phyloP scores from a whole-genome alignment of 2,113 vertebrate genomes.

The Lamprotornis superbus region DNA sequence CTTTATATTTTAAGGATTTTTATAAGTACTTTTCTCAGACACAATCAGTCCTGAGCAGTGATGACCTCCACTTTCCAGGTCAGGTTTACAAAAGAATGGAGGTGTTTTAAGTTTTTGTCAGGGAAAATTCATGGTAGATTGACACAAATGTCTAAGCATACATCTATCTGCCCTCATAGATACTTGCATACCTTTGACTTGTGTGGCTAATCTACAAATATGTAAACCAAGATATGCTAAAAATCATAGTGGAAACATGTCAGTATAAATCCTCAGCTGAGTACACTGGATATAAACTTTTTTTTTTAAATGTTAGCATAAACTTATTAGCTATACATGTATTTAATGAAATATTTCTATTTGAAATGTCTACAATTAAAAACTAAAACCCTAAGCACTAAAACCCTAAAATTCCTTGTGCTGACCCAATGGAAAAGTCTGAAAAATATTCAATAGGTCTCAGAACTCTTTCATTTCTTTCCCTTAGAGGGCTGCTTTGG shows the following conservation, averaged over 20 bases:
- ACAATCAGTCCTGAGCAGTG: not conserved
- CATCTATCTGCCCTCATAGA: not conserved
- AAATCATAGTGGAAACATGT: not conserved
- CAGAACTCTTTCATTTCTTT: conserved; percentile 6
- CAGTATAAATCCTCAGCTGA: not conserved
- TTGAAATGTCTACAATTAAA: not conserved
- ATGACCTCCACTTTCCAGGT: not conserved
- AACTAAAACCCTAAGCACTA: not conserved
- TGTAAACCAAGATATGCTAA: not conserved
- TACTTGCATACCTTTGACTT: not conserved
- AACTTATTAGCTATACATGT: not conserved
- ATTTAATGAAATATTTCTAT: not conserved
- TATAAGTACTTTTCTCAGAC: not conserved
- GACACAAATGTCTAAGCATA: not conserved
- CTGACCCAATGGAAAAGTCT: not conserved
- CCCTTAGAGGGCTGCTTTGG: not conserved
- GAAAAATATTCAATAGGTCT: not conserved
- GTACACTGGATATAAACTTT: not conserved
- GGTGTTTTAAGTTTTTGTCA: not conserved
- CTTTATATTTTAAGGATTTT: not conserved
- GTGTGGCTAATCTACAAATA: not conserved
- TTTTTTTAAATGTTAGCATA: not conserved
- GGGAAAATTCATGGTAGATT: not conserved
- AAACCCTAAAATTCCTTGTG: not conserved
- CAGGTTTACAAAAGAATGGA: not conserved